Base-by-base conservation (phyloP, 2,797 vertebrate genomes). In the Ceryle rudis region DNA sequence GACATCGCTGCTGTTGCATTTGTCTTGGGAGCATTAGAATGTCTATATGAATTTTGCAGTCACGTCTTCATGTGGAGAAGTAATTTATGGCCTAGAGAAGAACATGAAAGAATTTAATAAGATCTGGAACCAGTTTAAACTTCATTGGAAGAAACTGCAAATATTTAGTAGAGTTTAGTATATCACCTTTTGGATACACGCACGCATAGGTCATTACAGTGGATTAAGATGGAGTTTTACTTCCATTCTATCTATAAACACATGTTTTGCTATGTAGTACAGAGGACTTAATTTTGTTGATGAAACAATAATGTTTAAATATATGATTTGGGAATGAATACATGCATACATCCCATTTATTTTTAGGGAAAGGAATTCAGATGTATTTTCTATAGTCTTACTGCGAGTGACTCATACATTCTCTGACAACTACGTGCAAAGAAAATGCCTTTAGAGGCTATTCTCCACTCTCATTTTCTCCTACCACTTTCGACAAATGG, bases 41-140 rank as follows among this genome's bases (percentile, higher is more conserved):
- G 26, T 54, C 58, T 77, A 4, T 51, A 77, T 80, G 71, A 90
- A 95, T 95, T 95, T 94, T 94, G 52, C 54, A 92, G 94, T 90
- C 94, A 95, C 54, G 19, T 94, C 93, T 86, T 73, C 77, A 52
- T 37, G 8, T 39, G 73, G 90, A 86, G 55, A 49, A 91, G 64
- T 55, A 95, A 96, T 95, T 88, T 92, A 86, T 25, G 64, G 67
- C 42, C 60, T 61, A 39, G 25, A 71, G 44, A 88, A 92, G 52
- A 61, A 51, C 37, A n/a, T 6, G 17, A 14, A 62, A 60, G 31
- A 75, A 31, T 86, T 93, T 91, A 79, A 67, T 79, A 91, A 93
- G 33, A 70, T 57, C 35, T 84, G 47, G 77, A 95, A 71, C 44
- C 23, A 20, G 51, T 73, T 95, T 75, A 70, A 91, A 86, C 26